phyloP scores from a whole-genome alignment of 2,888 invertebrate genomes.

The Cephus sareptanus region DNA sequence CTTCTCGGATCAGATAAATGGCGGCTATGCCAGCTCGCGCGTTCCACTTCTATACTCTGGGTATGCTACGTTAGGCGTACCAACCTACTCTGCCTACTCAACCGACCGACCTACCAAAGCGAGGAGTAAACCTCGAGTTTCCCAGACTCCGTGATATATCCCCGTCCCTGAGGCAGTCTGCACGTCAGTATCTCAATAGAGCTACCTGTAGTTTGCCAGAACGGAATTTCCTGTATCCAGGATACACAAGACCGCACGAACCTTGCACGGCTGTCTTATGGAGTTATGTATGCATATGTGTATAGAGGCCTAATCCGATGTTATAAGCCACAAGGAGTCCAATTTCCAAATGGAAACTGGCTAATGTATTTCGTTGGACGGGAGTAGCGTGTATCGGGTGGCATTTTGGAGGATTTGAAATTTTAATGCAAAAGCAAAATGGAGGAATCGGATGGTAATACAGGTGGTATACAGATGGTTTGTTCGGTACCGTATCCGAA shows the following conservation, averaged over 20 bases:
- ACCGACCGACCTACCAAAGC: background rate
- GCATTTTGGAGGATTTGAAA: background rate
- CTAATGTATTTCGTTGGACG: background rate
- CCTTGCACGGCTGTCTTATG: background rate
- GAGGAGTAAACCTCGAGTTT: background rate
- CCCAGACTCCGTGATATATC: background rate
- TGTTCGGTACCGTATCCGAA: background rate
- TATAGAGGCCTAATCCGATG: background rate
- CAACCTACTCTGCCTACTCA: background rate
- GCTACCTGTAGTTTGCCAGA: background rate
- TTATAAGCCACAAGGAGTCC: background rate
- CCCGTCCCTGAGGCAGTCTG: background rate
- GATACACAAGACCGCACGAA: background rate
- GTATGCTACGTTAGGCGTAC: background rate
- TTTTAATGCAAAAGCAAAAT: background rate
- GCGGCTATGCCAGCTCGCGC: background rate
- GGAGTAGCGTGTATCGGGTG: background rate
- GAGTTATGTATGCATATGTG: background rate
- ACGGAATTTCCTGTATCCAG: background rate
- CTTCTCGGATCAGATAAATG: constrained; percentile 41
- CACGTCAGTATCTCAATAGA: background rate
- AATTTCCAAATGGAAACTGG: background rate
- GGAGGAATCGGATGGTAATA: too few species aligned
- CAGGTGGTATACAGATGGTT: too few species aligned
- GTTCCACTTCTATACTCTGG: background rate